Conservation (phyloP, 2,888 invertebrate genomes). For the Drosophila buzzatii region DNA sequence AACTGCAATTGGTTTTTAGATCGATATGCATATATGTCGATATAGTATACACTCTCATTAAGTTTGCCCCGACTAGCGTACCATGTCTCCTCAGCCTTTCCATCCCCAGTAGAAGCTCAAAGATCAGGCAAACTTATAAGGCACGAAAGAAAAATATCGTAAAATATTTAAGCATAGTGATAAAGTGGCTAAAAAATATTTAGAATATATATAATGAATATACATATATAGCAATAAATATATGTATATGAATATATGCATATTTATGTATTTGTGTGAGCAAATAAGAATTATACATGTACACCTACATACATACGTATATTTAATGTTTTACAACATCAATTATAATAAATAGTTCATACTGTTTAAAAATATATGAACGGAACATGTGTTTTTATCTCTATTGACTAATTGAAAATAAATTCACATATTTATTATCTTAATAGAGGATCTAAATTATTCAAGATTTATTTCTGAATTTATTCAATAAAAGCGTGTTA, state of each 20-base stretch:
- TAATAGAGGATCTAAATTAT: too few species aligned
- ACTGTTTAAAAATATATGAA: constrained; percentile 64
- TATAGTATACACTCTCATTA: constrained; percentile 11
- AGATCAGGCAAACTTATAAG: constrained; percentile 30
- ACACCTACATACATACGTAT: constrained; percentile 59
- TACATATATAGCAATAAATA: constrained; percentile 7
- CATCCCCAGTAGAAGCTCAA: constrained; percentile 55
- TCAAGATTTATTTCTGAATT: too few species aligned
- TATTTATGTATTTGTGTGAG: constrained; percentile 48
- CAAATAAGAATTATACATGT: constrained; percentile 58
- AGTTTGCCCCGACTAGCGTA: constrained; percentile 38
- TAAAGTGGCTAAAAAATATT: constrained; percentile 62
- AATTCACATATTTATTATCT: not conserved
- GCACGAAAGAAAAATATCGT: constrained; percentile 15
- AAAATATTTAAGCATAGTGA: constrained; percentile 58
- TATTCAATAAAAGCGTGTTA: too few species aligned
- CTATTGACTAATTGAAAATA: not conserved
- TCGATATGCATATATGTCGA: constrained; percentile 3
- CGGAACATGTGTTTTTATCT: not conserved
- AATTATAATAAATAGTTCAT: constrained; percentile 70
- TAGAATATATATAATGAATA: constrained; percentile 14
- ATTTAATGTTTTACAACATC: constrained; percentile 77
- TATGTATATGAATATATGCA: not conserved
- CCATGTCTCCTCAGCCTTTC: constrained; percentile 14
- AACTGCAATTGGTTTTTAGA: constrained; percentile 11